Conservation (phyloP, 1,140 invertebrate species). For the Drosophila ananassae region DNA sequence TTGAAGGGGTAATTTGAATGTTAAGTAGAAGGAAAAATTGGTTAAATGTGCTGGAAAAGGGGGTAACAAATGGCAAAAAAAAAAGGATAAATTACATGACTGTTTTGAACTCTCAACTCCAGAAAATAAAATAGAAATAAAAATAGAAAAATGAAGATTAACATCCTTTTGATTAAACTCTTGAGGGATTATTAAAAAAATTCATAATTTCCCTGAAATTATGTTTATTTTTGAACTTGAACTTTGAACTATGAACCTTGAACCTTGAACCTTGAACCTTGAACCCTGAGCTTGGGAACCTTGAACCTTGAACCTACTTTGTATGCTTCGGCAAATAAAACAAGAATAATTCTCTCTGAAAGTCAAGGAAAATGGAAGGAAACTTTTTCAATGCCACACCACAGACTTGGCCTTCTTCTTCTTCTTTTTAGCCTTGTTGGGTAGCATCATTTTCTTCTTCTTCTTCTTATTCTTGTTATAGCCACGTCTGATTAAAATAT, state of each 20-base stretch:
- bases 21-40: conserved; percentile 9
- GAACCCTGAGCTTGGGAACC: conserved; percentile 26
- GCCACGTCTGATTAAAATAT: conserved; percentile 39
- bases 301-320: conserved; percentile 55
- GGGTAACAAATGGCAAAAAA: neutral
- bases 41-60: neutral
- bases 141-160: too few relatives aligned
- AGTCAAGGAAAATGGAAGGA: conserved; percentile 40
- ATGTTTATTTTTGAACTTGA: conserved; percentile 3
- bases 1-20: conserved; percentile 1
- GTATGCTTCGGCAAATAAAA: conserved; percentile 18
- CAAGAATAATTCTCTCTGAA: neutral
- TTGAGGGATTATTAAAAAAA: neutral
- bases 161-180: too few relatives aligned
- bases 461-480: conserved; percentile 13
- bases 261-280: neutral
- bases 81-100: neutral
- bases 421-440: conserved; percentile 2
- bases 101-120: neutral
- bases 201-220: neutral
- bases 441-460: conserved; percentile 3
- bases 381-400: conserved; percentile 51
- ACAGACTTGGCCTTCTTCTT: conserved; percentile 25
- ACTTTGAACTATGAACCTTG: conserved; percentile 5
- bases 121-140: neutral